These are phyloP conservation scores for Chromis chromis DNA, from an alignment of 2,797 vertebrate genomes.

Conservation along the genomic window DNA sequence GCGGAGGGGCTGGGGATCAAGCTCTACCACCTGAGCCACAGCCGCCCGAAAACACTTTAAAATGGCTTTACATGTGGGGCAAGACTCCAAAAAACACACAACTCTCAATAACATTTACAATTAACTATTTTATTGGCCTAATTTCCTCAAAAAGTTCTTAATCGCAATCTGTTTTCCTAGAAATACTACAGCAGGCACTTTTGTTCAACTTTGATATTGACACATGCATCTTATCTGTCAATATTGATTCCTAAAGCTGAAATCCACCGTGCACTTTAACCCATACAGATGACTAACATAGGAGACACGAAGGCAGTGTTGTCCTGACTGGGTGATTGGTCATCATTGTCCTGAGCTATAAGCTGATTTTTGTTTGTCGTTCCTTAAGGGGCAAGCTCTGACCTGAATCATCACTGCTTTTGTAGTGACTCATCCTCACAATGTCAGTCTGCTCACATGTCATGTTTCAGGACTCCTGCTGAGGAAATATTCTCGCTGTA, in stretches of 20 bases:
- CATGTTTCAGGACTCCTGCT: background rate
- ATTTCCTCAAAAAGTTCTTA: background rate
- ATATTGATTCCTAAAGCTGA: background rate
- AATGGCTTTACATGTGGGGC: too few relatives aligned
- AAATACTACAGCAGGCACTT: background rate
- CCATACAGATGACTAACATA: background rate
- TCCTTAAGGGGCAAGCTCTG: background rate
- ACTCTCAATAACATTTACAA: background rate
- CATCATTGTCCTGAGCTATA: background rate
- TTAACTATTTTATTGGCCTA: background rate
- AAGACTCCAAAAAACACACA: background rate
- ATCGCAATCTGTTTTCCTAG: background rate
- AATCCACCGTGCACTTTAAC: background rate
- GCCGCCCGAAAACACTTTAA: too few relatives aligned
- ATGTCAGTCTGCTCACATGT: slow-evolving; percentile 2
- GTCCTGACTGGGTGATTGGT: background rate
- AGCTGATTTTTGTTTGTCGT: background rate
- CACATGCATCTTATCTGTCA: background rate
- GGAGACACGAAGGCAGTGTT: background rate
- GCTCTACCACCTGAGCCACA: too few relatives aligned
- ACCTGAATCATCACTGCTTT: slow-evolving; percentile 22
- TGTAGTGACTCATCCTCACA: slow-evolving; percentile 35
- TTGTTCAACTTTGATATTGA: too few relatives aligned
- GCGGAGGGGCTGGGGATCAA: too few relatives aligned
- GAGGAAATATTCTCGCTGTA: background rate